A percentile compares a stretch with the other conserved stretches of the same genome.
Evolutionary conservation across 2,113 vertebrate genomes (phyloP).

Genomic region (Poicephalus meyeri): DNA sequence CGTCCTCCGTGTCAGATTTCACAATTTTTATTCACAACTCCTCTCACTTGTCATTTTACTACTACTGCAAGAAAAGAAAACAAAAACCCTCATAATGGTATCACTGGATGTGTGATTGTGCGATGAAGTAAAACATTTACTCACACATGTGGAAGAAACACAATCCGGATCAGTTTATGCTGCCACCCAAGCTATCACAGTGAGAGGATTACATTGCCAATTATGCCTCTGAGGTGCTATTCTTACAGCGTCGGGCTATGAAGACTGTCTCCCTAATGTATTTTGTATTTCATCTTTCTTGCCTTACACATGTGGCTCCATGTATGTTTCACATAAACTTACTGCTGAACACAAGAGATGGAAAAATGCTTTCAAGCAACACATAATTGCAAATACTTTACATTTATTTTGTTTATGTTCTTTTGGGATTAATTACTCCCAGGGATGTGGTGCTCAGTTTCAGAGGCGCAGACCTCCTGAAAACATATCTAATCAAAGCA

Average conservation of each 20-base stretch:
- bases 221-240: neutral
- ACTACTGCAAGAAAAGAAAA: neutral
- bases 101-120: neutral
- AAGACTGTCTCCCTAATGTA: neutral
- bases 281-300: neutral
- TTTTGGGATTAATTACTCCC: neutral
- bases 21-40: neutral
- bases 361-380: neutral
- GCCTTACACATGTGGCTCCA: neutral
- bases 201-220: slow-evolving; percentile 2
- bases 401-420: neutral
- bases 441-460: neutral
- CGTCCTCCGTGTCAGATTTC: neutral
- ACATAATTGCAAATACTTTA: neutral
- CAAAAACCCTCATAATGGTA: neutral
- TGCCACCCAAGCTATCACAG: neutral
- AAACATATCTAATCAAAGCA: neutral
- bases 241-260: neutral
- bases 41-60: neutral
- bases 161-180: neutral
- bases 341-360: neutral
- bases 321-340: neutral
- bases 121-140: neutral
- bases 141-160: neutral
- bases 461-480: neutral